These are phyloP conservation scores for Acrobasis repandana DNA, from an alignment of 2,888 invertebrate genomes.

Conservation along the genomic window DNA sequence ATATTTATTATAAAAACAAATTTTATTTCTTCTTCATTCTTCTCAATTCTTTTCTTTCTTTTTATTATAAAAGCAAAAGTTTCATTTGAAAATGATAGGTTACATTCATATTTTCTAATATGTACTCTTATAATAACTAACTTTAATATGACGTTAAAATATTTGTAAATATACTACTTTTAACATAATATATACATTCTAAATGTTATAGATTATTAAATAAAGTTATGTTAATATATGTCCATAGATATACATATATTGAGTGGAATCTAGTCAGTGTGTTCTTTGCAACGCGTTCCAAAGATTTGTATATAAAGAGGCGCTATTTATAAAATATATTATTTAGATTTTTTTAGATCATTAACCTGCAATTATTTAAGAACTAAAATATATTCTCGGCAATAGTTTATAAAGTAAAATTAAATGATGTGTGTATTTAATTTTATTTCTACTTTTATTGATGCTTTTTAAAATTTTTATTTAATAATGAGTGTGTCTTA, in stretches of 20 bases:
- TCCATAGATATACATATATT: slow-evolving; percentile 36
- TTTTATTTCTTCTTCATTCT: too few species aligned
- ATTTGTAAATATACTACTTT: too few species aligned
- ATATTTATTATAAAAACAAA: too few species aligned
- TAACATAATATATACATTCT: background rate
- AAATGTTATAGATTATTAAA: background rate
- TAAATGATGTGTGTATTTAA: background rate
- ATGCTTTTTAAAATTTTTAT: background rate
- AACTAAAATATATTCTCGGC: background rate
- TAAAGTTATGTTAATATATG: background rate
- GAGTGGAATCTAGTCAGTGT: slow-evolving; percentile 82
- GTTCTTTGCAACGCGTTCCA: slow-evolving; percentile 79
- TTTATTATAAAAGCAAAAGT: too few species aligned
- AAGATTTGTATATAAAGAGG: slow-evolving; percentile 75
- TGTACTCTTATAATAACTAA: too few species aligned
- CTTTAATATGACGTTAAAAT: too few species aligned
- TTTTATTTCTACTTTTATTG: background rate
- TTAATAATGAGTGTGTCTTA: background rate
- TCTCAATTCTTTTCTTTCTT: too few species aligned
- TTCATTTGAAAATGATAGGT: too few species aligned
- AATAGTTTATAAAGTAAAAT: background rate
- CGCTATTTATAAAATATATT: slow-evolving; percentile 53
- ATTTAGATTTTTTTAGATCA: slow-evolving; percentile 28
- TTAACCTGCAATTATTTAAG: slow-evolving; percentile 25
- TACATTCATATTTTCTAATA: too few species aligned